Evolutionary conservation across 2,113 vertebrate genomes (phyloP), one percentile per base, ranked within the genome.

Genomic region (Oreochromis niloticus): DNA sequence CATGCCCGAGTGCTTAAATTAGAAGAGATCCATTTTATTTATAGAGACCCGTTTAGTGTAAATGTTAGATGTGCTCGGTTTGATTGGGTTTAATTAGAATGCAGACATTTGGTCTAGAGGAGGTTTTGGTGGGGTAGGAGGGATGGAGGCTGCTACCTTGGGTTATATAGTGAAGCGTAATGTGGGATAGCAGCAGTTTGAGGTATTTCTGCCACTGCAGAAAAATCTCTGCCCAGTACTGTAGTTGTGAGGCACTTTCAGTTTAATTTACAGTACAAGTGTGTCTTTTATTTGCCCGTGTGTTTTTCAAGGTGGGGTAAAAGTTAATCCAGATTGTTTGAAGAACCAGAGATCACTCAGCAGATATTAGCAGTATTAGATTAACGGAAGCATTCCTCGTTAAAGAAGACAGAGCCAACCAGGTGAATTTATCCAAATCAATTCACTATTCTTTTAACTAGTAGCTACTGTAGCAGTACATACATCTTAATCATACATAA

Each of bases 21-120:
- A 92, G 93, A 88, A 90, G 86, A 84, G 80, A 84, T 87, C 46
- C 24, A 34, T 86, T 89, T 90, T 93, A 94, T 95, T 95, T 93
- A 91, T 94, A 94, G 93, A 54, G 46, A 55, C n/a, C 56, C 32
- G 5, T 90, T 94, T 90, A 89, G 89, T 88, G 85, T 89, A 87
- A 93, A 88, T 82, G 87, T 90, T 85, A 87, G 90, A 91, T 89
- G 88, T 73, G 85, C 66, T 83, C 4, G 7, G 56, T 94, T 81
- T 93, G 86, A 91, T 91, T 89, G 68, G 78, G 81, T 89, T 85
- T 91, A 86, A 93, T 92, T 90, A 91, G 57, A 82, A 88, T 68
- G 73, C 83, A 85, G 80, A 56, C 59, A 30, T 84, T 90, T 80
- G 75, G 83, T 88, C 66, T 22, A 17, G 81, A 82, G 63, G 16